phyloP scores from a whole-genome alignment of 2,888 invertebrate species.

The Calameuta filiformis region DNA sequence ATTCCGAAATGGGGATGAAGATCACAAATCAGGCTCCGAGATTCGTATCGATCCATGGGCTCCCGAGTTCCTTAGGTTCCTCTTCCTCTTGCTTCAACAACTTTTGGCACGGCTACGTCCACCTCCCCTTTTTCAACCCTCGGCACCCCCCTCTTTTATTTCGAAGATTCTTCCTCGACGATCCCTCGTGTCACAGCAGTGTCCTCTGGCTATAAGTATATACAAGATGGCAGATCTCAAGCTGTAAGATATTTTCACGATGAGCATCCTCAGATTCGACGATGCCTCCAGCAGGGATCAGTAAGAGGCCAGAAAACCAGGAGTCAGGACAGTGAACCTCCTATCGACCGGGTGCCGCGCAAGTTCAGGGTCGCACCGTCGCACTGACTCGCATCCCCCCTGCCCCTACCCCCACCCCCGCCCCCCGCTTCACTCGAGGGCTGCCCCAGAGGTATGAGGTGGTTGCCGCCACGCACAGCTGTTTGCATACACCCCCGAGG shows the following conservation, averaged over 20 bases:
- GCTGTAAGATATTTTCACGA: neutral
- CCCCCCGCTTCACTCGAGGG: conserved; percentile 7
- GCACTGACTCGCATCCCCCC: conserved; percentile 18
- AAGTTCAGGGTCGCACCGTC: conserved; percentile 53
- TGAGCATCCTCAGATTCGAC: neutral
- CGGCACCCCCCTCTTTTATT: too few relatives aligned
- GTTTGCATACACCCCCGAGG: conserved; percentile 50
- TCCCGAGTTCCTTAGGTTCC: neutral
- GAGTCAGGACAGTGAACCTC: conserved; percentile 58
- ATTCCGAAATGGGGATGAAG: neutral
- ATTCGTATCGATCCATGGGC: neutral
- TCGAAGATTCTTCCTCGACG: neutral
- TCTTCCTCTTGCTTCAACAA: neutral
- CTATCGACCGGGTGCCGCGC: conserved; percentile 44
- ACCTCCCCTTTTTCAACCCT: neutral
- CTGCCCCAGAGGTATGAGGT: conserved; percentile 31
- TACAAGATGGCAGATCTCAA: neutral
- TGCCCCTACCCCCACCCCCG: too few relatives aligned
- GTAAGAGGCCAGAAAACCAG: conserved; percentile 40
- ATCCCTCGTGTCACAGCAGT: neutral
- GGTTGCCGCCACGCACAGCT: conserved; percentile 53
- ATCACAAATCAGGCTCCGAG: neutral
- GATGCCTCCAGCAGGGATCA: neutral
- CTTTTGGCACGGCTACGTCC: neutral
- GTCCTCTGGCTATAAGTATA: neutral